Percentiles rank a stretch among this genome's conserved stretches.
Conservation (phyloP, 2,113 vertebrate genomes). For the Colaptes auratus region DNA sequence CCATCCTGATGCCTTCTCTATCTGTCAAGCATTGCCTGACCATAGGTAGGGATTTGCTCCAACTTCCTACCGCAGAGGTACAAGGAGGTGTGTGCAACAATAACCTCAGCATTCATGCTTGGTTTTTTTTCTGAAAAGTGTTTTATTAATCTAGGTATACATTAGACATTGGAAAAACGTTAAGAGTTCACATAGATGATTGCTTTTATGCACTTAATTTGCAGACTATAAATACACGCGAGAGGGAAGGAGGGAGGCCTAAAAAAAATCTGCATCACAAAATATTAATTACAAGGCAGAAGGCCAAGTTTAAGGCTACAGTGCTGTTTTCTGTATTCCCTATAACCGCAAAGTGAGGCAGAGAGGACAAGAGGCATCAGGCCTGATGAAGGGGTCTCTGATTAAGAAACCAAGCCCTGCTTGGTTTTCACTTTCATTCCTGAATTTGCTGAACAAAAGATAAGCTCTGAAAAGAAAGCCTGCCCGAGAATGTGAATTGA, state of each 20-base stretch:
- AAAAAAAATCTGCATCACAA: neutral
- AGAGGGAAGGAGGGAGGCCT: neutral
- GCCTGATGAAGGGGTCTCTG: neutral
- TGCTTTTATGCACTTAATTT: neutral
- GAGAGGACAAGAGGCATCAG: neutral
- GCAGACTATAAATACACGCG: neutral
- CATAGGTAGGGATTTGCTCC: neutral
- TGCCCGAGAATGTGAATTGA: neutral
- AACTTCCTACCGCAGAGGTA: neutral
- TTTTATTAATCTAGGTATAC: neutral
- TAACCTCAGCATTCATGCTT: neutral
- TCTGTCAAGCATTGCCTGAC: neutral
- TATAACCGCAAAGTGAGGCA: neutral
- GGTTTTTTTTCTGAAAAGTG: neutral
- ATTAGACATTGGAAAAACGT: neutral
- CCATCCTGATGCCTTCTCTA: neutral
- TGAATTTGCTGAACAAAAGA: neutral
- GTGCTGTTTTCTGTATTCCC: neutral
- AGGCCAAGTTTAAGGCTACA: neutral
- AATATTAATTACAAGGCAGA: neutral
- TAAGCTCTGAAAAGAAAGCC: neutral
- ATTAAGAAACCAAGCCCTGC: neutral
- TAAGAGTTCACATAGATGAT: neutral
- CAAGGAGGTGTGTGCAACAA: accelerated
- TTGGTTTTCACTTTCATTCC: neutral